A percentile compares a stretch with the other conserved stretches of the same genome.
These are phyloP conservation scores for Hyppa rectilinea DNA, from an alignment of 2,888 invertebrate genomes.

Conservation along the genomic window DNA sequence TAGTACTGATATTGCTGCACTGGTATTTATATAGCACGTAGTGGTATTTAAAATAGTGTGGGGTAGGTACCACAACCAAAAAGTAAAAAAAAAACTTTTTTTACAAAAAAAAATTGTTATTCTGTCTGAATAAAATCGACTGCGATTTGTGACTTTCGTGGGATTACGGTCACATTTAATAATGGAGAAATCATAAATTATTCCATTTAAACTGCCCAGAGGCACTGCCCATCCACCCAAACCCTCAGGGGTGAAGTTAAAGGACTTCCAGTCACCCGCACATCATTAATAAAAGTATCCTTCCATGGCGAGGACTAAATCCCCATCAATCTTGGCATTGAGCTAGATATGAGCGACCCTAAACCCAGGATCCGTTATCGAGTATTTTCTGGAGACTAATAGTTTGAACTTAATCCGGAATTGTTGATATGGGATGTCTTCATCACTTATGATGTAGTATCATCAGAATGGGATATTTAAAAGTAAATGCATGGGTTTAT, in stretches of 20 bases:
- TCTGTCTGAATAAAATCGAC: background rate
- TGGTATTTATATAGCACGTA: no score
- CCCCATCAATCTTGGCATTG: constrained; percentile 49
- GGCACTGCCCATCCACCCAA: no score
- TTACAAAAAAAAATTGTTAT: no score
- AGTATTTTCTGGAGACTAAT: constrained; percentile 28
- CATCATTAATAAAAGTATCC: constrained; percentile 54
- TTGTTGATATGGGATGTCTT: background rate
- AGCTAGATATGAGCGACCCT: constrained; percentile 45
- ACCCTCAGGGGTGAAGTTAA: background rate
- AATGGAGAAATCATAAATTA: background rate
- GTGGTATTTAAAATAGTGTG: no score
- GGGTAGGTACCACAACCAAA: no score
- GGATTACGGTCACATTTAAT: background rate
- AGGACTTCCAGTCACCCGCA: constrained; percentile 15
- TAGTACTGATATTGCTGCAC: no score
- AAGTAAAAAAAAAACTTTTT: no score
- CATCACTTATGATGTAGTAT: constrained; percentile 23
- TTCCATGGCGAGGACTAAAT: constrained; percentile 28
- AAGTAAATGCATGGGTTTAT: no score
- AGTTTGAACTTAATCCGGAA: constrained; percentile 22
- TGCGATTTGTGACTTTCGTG: background rate
- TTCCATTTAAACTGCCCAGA: background rate
- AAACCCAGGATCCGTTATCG: constrained; percentile 36
- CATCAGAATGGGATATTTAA: no score